These are phyloP conservation scores for Idris sp. DNA, from an alignment of 1,140 invertebrate genomes.

Conservation along the genomic window DNA sequence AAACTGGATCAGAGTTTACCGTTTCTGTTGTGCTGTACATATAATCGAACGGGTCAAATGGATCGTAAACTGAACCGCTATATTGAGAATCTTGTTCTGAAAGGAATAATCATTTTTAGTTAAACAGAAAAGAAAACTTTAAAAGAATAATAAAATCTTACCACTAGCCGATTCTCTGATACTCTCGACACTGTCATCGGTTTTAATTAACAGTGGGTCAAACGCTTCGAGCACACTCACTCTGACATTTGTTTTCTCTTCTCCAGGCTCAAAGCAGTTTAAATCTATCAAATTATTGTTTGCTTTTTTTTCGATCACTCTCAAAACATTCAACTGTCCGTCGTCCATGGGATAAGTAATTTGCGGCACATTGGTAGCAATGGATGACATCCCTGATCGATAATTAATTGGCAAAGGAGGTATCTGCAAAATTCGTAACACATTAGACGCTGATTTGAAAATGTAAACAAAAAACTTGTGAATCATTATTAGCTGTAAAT, in stretches of 20 bases:
- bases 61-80: slow-evolving; percentile 87
- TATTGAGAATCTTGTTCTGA: slow-evolving; percentile 80
- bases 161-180: slow-evolving; percentile 64
- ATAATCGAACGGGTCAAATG: slow-evolving; percentile 92
- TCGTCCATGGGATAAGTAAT: slow-evolving; percentile 67
- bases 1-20: slow-evolving; percentile 86
- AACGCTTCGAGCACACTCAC: slow-evolving; percentile 90
- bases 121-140: neutral
- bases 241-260: slow-evolving; percentile 82
- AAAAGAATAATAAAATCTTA: slow-evolving; percentile 42
- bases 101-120: too few species aligned
- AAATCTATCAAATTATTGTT: slow-evolving; percentile 81
- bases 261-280: slow-evolving; percentile 73
- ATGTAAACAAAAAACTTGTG: neutral
- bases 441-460: too few species aligned
- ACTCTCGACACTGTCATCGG: slow-evolving; percentile 68
- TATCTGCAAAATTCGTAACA: slow-evolving; percentile 71
- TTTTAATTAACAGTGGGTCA: slow-evolving; percentile 85
- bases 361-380: slow-evolving; percentile 58
- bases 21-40: slow-evolving; percentile 86
- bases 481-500: too few species aligned
- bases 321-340: slow-evolving; percentile 74
- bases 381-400: slow-evolving; percentile 65
- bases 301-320: slow-evolving; percentile 78
- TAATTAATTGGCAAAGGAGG: slow-evolving; percentile 76